Percentiles rank a stretch among this genome's conserved stretches.
These are phyloP conservation scores for Morpho helenor DNA, from an alignment of 2,888 invertebrate genomes.

Conservation along the genomic window DNA sequence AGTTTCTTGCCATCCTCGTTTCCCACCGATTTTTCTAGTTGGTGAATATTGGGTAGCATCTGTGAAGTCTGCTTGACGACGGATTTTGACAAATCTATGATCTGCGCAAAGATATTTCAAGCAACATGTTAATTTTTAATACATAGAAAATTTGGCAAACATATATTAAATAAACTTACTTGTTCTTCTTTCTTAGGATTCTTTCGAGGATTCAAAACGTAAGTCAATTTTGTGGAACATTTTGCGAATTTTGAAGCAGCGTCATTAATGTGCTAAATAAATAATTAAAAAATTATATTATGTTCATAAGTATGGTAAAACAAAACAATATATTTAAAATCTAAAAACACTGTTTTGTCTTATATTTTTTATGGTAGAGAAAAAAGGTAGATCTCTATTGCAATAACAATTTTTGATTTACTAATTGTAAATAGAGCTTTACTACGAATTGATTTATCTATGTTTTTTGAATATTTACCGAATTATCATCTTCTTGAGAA, in stretches of 20 bases:
- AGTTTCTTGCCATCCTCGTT: slow-evolving; percentile 25
- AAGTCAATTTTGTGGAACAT: slow-evolving; percentile 29
- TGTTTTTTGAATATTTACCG: slow-evolving; percentile 13
- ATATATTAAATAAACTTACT: slow-evolving; percentile 19
- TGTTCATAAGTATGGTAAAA: background rate
- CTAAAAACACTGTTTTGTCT: too few species aligned
- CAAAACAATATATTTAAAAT: too few species aligned
- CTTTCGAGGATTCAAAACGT: slow-evolving; percentile 27
- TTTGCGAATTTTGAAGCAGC: slow-evolving; percentile 26
- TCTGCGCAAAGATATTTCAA: slow-evolving; percentile 16
- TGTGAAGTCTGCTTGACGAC: slow-evolving; percentile 28
- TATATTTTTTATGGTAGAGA: too few species aligned
- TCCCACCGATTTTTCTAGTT: slow-evolving; percentile 27
- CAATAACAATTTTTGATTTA: too few species aligned
- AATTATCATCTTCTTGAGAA: slow-evolving; percentile 7
- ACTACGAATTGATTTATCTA: too few species aligned
- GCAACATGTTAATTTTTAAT: background rate
- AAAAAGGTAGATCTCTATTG: too few species aligned
- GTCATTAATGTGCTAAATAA: slow-evolving; percentile 29
- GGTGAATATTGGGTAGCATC: slow-evolving; percentile 31
- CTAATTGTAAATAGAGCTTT: too few species aligned
- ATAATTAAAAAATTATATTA: background rate
- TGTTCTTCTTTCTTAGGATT: slow-evolving; percentile 27
- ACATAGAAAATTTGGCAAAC: background rate
- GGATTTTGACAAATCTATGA: slow-evolving; percentile 25